Base-by-base conservation (phyloP, 2,113 vertebrate species). In the Chiloscyllium plagiosum region DNA sequence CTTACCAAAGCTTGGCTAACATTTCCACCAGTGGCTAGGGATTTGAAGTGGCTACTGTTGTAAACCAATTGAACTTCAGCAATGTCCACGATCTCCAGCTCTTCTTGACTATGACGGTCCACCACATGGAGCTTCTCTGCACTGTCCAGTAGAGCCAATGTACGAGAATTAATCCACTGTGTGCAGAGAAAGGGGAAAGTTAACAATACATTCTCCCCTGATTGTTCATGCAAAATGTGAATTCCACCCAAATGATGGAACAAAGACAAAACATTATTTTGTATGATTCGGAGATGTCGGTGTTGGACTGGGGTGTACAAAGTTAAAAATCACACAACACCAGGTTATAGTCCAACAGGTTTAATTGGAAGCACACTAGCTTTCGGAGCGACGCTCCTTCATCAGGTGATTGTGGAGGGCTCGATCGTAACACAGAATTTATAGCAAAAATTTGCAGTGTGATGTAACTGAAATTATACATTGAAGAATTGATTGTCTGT, bases 41-140 rank as follows among this genome's bases (percentile, higher is more conserved):
- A 99, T 97, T 99, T 99, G 97, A 99, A 99, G 96, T 99, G 99
- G 96, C 99, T 98, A 98, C 99, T 99, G 96, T 99, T 99, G 96
- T 99, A 99, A 96, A 99, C 98, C 70, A 99, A 97, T 95, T 99
- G 99, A 96, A 99, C 98, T 96, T 99, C 99, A 0, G 99, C 98
- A 97, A 99, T 97, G 97, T 99, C 99, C 47, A 99, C 72, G 0
- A 97, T 98, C 97, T 99, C 99, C 97, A 99, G 96, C 94, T 99
- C 98, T 96, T 99, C 99, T 96, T 99, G 99, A 0, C 98, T 99
- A 96, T 99, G 98, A 0, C 99, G 98, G 96, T 99, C 99, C 96
- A 99, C 97, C 37, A 99, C 98, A 0, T 99, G 99, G 96, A 99
- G 97, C 96, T 98, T 99, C 97, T 99, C 99, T n/a, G 98, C 98